Evolutionary conservation across 1,140 invertebrate species (phyloP).

Genomic region (Eumaeus atala): DNA sequence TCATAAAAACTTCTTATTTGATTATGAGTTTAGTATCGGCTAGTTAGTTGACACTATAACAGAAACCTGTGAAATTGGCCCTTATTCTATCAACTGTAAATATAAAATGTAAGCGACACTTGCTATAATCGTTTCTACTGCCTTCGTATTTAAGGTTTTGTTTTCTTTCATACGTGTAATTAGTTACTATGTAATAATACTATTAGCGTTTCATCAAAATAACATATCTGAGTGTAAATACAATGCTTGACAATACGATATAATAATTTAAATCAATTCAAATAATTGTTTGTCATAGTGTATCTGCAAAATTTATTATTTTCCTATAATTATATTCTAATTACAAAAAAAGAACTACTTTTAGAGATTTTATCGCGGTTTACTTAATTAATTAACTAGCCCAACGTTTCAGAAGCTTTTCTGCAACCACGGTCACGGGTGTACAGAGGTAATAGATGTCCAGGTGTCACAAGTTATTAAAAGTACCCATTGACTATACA

Average conservation of each 20-base stretch:
- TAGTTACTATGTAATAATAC: constrained; percentile 24
- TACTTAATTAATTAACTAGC: too few species aligned
- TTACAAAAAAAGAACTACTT: neutral
- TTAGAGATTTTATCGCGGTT: too few species aligned
- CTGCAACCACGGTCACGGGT: too few species aligned
- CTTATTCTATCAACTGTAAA: neutral
- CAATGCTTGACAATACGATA: constrained; percentile 71
- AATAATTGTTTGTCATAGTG: constrained; percentile 3
- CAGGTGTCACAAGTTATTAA: too few species aligned
- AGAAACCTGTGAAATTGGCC: too few species aligned
- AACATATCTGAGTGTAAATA: constrained; percentile 71
- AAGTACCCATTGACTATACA: too few species aligned
- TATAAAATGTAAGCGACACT: constrained; percentile 3
- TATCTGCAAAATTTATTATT: neutral
- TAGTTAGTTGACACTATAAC: too few species aligned
- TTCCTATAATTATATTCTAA: constrained; percentile 13
- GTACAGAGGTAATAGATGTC: too few species aligned
- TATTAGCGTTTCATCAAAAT: constrained; percentile 47
- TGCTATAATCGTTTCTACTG: constrained; percentile 11
- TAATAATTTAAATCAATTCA: constrained; percentile 47
- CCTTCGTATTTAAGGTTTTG: constrained; percentile 13
- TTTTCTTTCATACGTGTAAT: constrained; percentile 17
- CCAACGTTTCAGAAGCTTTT: too few species aligned
- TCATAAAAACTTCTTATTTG: too few species aligned
- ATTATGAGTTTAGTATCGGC: too few species aligned